Evolutionary conservation across 2,888 invertebrate genomes (phyloP).

Genomic region (Eupsilia transversa): DNA sequence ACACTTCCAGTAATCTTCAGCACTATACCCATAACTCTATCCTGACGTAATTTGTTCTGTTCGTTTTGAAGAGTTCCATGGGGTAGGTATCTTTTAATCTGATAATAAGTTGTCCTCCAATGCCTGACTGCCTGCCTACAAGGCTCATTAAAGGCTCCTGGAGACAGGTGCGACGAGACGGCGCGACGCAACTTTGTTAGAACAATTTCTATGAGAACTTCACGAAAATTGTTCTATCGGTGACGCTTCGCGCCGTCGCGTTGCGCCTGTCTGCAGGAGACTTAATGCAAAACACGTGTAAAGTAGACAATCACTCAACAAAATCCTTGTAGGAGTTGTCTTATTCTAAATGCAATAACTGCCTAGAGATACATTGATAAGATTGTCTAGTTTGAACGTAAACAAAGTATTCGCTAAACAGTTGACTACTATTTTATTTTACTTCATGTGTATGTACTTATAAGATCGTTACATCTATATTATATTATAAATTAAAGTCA

Average conservation of each 20-base stretch:
- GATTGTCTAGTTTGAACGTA: slow-evolving; percentile 28
- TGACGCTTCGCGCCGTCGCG: too few relatives aligned
- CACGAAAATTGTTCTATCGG: too few relatives aligned
- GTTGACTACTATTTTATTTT: slow-evolving; percentile 7
- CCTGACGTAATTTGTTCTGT: too few relatives aligned
- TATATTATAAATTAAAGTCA: neutral
- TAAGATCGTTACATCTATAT: neutral
- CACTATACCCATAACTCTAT: neutral
- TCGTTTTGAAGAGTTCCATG: neutral
- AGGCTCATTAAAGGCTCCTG: too few relatives aligned
- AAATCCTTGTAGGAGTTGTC: slow-evolving; percentile 15
- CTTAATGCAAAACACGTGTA: neutral
- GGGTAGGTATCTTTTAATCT: neutral
- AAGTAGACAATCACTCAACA: neutral
- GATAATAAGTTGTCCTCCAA: neutral
- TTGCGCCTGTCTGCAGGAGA: too few relatives aligned
- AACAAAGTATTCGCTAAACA: slow-evolving; percentile 20
- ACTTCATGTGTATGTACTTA: neutral
- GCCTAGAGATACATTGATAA: slow-evolving; percentile 24
- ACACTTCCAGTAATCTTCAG: neutral
- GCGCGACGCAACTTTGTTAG: too few relatives aligned
- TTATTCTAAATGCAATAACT: slow-evolving; percentile 21
- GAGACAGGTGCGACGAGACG: too few relatives aligned
- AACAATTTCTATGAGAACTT: too few relatives aligned
- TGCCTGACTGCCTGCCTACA: neutral